Percentiles rank a stretch among this genome's conserved stretches.
phyloP scores from a whole-genome alignment of 1,140 invertebrate species.

The Neodiprion virginianus region DNA sequence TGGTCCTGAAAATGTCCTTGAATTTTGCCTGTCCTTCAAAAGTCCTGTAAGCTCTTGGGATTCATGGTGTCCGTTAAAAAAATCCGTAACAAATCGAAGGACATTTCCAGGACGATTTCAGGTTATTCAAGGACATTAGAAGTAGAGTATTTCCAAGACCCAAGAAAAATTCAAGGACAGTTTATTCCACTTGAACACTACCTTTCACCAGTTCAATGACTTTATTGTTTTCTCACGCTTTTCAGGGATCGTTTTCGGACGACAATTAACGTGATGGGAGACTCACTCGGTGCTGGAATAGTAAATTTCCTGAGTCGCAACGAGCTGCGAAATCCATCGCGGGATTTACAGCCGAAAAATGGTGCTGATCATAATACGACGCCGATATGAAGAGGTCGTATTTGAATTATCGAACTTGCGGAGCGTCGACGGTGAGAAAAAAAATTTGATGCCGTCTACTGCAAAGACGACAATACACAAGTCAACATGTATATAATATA shows the following conservation, averaged over 20 bases:
- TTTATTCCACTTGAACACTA: too few species aligned
- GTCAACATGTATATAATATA: too few species aligned
- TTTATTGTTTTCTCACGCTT: slow-evolving; percentile 22
- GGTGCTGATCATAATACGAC: slow-evolving; percentile 50
- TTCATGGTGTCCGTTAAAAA: slow-evolving; percentile 24
- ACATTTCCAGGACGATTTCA: too few species aligned
- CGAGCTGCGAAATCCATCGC: slow-evolving; percentile 63
- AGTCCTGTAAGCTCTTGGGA: slow-evolving; percentile 55
- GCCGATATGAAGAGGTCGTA: slow-evolving; percentile 48
- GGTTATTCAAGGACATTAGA: too few species aligned
- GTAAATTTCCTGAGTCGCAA: slow-evolving; percentile 80
- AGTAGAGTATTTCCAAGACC: too few species aligned
- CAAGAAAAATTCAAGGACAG: too few species aligned
- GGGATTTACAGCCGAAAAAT: slow-evolving; percentile 44
- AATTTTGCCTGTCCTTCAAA: neutral
- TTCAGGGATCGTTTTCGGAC: slow-evolving; percentile 87
- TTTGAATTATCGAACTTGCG: neutral
- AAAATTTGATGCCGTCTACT: too few species aligned
- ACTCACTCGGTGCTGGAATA: slow-evolving; percentile 87
- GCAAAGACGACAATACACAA: too few species aligned
- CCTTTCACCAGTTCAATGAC: too few species aligned
- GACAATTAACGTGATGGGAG: slow-evolving; percentile 87
- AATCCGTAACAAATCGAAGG: too few species aligned
- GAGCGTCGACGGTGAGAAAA: too few species aligned
- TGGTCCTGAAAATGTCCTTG: neutral